These are phyloP conservation scores for Oryctes rhinoceros DNA, from an alignment of 1,140 invertebrate genomes.

Conservation along the genomic window DNA sequence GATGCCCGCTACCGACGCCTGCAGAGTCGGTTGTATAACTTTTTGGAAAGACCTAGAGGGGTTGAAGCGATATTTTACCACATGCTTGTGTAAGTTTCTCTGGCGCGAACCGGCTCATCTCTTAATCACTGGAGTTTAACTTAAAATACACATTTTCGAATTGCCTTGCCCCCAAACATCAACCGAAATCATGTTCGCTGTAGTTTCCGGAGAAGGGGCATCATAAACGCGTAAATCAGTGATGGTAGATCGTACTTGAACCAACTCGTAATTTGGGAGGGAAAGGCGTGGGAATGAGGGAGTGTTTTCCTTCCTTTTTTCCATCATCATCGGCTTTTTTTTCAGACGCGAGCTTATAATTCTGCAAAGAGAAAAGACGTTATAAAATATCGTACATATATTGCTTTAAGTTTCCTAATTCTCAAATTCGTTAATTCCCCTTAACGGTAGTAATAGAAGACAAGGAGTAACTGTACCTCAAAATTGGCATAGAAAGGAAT, in stretches of 20 bases:
- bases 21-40: conserved; percentile 92
- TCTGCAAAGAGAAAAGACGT: too few species aligned
- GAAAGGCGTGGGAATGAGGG: too few species aligned
- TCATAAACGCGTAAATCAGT: background rate
- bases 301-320: too few species aligned
- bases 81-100: conserved; percentile 86
- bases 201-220: background rate
- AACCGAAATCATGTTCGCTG: background rate
- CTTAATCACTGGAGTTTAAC: conserved; percentile 17
- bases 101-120: background rate
- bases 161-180: background rate
- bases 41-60: conserved; percentile 89
- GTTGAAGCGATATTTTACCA: conserved; percentile 84
- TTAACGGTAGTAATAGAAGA: too few species aligned
- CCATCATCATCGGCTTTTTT: too few species aligned
- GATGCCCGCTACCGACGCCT: conserved; percentile 88
- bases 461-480: too few species aligned
- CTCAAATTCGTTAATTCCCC: too few species aligned
- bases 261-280: too few species aligned
- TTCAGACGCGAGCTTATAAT: too few species aligned
- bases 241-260: background rate
- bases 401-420: too few species aligned
- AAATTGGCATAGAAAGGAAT: too few species aligned
- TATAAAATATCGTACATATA: too few species aligned
- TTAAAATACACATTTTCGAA: conserved; percentile 9